phyloP scores from a whole-genome alignment of 1,140 invertebrate species.

The Rhynchophorus ferrugineus region DNA sequence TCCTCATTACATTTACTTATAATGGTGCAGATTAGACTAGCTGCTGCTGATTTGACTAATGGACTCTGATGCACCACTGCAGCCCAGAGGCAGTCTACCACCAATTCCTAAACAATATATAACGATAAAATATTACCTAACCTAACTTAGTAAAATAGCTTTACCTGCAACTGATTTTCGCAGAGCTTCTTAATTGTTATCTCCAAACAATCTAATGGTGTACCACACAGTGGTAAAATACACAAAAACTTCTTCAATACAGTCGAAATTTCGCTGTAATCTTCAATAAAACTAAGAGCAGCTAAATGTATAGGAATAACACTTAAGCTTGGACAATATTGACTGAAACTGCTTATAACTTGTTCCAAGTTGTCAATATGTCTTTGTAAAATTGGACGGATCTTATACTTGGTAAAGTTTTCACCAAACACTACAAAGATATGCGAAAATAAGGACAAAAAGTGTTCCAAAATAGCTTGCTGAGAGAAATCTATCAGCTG shows the following conservation, averaged over 20 bases:
- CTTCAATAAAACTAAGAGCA: slow-evolving; percentile 37
- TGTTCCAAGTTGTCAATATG: slow-evolving; percentile 42
- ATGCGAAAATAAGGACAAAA: slow-evolving; percentile 43
- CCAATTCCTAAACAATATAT: slow-evolving; percentile 37
- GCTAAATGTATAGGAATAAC: slow-evolving; percentile 51
- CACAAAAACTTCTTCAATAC: slow-evolving; percentile 48
- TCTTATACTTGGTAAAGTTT: slow-evolving; percentile 40
- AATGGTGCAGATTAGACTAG: slow-evolving; percentile 52
- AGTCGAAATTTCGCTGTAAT: slow-evolving; percentile 43
- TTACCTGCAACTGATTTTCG: slow-evolving; percentile 40
- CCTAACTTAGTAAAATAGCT: background rate
- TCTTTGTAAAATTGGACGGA: slow-evolving; percentile 47
- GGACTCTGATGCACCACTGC: slow-evolving; percentile 59
- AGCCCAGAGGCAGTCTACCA: slow-evolving; percentile 59
- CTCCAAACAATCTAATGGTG: slow-evolving; percentile 47
- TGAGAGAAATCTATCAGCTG: slow-evolving; percentile 37
- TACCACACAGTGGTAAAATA: slow-evolving; percentile 47
- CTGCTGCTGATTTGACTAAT: slow-evolving; percentile 51
- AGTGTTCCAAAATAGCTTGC: slow-evolving; percentile 35
- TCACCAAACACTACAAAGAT: slow-evolving; percentile 48
- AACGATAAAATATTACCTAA: background rate
- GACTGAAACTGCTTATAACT: slow-evolving; percentile 37
- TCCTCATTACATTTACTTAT: slow-evolving; percentile 51
- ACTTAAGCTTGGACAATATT: slow-evolving; percentile 43
- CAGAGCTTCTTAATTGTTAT: slow-evolving; percentile 46